Percentiles rank a stretch among this genome's conserved stretches.
Conservation (phyloP, 1,140 invertebrate species). For the Semibalanus balanoides region DNA sequence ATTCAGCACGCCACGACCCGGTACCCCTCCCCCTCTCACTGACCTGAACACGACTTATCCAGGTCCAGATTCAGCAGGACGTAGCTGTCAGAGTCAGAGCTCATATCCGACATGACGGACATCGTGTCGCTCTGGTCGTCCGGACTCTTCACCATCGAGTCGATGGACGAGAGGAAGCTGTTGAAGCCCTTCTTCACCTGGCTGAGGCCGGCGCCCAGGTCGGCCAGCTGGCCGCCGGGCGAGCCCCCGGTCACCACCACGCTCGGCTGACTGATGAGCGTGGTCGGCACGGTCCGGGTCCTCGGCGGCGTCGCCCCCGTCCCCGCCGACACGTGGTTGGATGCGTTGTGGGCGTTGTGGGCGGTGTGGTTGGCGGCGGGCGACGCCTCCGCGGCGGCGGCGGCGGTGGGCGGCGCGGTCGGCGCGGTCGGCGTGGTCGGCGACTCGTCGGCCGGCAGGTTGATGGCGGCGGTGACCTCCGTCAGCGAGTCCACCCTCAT, state of each 20-base stretch:
- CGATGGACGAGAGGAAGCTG: slow-evolving; percentile 61
- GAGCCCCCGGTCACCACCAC: neutral
- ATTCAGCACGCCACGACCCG: too few relatives aligned
- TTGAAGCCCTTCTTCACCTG: slow-evolving; percentile 56
- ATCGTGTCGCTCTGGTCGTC: slow-evolving; percentile 43
- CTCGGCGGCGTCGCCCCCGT: neutral
- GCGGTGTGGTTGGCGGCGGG: neutral
- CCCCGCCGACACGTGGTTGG: neutral
- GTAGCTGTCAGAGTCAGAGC: slow-evolving; percentile 34
- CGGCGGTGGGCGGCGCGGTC: neutral
- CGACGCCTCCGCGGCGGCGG: neutral
- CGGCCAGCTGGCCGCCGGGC: neutral
- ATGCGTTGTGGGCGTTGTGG: neutral
- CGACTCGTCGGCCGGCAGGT: neutral
- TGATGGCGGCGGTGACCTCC: neutral
- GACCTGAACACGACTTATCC: neutral
- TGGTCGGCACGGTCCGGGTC: neutral
- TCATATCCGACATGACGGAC: slow-evolving; percentile 33
- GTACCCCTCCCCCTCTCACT: too few relatives aligned
- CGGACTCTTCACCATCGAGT: slow-evolving; percentile 50
- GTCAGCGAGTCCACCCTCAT: neutral
- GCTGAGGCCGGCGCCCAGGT: slow-evolving; percentile 15
- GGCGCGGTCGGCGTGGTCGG: too few relatives aligned
- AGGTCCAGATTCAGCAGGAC: slow-evolving; percentile 29
- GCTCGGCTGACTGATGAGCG: too few relatives aligned